Evolutionary conservation across 1,140 invertebrate species (phyloP), one percentile per base, ranked within the genome.

Genomic region (Drosophila arawakana): DNA sequence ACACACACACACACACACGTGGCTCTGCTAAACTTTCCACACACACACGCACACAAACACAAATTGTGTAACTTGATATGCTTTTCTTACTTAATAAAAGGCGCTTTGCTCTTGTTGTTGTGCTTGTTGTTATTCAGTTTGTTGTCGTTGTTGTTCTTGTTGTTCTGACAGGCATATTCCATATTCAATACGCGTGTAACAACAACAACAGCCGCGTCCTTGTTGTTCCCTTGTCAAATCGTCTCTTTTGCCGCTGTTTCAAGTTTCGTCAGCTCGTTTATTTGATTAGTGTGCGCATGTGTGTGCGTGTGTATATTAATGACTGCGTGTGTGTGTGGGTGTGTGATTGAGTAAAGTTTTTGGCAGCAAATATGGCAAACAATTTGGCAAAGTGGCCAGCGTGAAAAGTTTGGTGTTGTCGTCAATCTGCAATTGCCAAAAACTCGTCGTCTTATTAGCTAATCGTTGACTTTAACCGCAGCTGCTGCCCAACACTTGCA

Each of bases 311-410:
- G 59, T 37, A 57, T 54, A 34, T n/a, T 8, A 37, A 44, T 75
- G 44, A 10, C 30, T 58, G 47, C 52, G 59, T 63, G 58, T 61
- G 46, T 59, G 63, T 50, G 50, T 70, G 50, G 63, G 68, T 58
- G 41, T 68, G 57, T 60, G 59, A 30, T 30, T 71, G 43, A 47
- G 44, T 78, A 84, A 88, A 88, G 70, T 89, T 89, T 78, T 30
- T 44, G 67, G 71, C 80, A 84, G 84, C 84, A 89, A 88, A 89
- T 88, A 89, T 83, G 83, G 83, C 83, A 88, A 88, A 88, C 84
- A 88, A 88, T 90, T 88, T 88, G 80, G 76, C 84, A 88, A 88
- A 88, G 84, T 88, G 84, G 80, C 83, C 73, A 62, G 78, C 52
- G 66, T 65, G 71, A 70, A 89, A 88, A 88, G 77, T 88, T 88